These are phyloP conservation scores for Psilopsiagon aymara DNA, from an alignment of 2,113 vertebrate species.

Conservation along the genomic window DNA sequence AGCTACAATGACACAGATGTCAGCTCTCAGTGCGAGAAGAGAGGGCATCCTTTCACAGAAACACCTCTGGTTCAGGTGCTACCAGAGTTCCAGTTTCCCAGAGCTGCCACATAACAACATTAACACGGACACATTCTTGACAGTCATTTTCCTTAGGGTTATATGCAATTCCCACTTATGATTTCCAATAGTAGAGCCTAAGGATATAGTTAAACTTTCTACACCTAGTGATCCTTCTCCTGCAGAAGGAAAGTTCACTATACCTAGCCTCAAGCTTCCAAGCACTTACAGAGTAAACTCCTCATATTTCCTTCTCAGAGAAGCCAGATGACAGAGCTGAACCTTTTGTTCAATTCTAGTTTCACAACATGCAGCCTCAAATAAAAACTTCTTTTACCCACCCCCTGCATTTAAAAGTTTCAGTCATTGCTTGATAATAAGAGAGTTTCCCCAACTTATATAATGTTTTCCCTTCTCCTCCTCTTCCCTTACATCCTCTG, in stretches of 20 bases:
- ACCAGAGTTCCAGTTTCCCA: background rate
- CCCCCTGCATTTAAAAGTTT: background rate
- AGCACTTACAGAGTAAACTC: background rate
- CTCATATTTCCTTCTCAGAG: background rate
- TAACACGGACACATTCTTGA: rapidly evolving
- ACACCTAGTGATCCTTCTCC: background rate
- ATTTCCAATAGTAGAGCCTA: background rate
- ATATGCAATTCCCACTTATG: background rate
- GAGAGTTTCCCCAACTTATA: background rate
- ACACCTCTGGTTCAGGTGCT: background rate
- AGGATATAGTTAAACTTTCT: background rate
- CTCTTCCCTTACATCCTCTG: background rate
- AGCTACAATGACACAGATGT: background rate
- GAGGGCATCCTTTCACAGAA: background rate
- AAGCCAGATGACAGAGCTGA: background rate
- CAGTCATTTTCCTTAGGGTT: background rate
- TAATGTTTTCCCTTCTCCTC: background rate
- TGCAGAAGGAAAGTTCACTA: background rate
- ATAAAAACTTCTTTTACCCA: background rate
- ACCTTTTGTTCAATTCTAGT: background rate
- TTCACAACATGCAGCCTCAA: background rate
- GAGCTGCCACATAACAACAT: background rate
- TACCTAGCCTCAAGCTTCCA: background rate
- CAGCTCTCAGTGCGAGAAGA: rapidly evolving
- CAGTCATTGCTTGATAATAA: background rate